Base-by-base conservation (phyloP, 2,113 vertebrate genomes). In the Machaerirhynchus nigripectus region DNA sequence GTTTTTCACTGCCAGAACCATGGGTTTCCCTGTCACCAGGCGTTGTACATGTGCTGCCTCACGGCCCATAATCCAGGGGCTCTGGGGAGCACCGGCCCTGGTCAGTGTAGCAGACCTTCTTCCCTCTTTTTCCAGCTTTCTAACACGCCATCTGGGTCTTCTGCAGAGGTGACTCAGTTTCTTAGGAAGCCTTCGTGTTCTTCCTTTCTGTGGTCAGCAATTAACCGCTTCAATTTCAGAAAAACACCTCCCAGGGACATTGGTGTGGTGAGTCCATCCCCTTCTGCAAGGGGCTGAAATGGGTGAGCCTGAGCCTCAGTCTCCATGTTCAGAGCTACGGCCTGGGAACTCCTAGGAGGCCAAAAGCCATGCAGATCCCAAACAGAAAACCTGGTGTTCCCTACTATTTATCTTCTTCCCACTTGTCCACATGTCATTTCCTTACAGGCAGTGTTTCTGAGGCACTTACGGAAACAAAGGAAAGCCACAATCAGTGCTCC, bases 161-260 rank as follows among this genome's bases (percentile, higher is more conserved):
- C 64, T 74, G n/a, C 22, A 37, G n/a, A 20, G 15, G 20, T 74
- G 39, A 23, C 19, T 12, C 39, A 7, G 6, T 30, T 52, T 73
- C 63, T 81, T 20, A 19, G 23, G 21, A 80, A 56, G n/a, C 6
- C 18, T 5, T 44, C 0, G 0, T 52, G 28, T 57, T 47, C 4
- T 79, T 83, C 10, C 22, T 27, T 64, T 53, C 30, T 44, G 11
- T 33, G 35, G 24, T 61, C 33, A 70, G 23, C 23, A 42, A 37
- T 46, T n/a, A 31, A 40, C 68, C 67, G 19, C 55, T 61, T 39
- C 37, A 1, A 0, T 69, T 85, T 82, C 60, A 61, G 60, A 60
- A 40, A 31, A 81, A 4, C 26, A 26, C 16, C 13, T 40, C 28
- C 4, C 24, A 15, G 39, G 68, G 15, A 20, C 42, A 9, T 13